Evolutionary conservation across 1,140 invertebrate species (phyloP).

Genomic region (Araneus ventricosus): DNA sequence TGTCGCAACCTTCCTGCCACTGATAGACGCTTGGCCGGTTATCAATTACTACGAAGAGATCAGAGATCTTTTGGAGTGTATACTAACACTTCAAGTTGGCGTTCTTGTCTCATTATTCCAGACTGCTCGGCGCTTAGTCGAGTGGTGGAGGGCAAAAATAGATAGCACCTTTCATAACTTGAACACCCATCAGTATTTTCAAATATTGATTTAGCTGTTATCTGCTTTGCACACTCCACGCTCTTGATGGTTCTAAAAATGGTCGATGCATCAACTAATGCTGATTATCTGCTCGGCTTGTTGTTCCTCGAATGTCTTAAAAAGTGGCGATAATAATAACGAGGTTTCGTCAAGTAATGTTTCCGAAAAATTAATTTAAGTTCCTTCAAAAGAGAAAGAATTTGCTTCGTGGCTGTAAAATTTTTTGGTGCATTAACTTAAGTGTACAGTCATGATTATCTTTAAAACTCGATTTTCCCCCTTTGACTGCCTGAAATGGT

Average conservation of each 20-base stretch:
- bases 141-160: background rate
- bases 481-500: no score
- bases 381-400: background rate
- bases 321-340: no score
- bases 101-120: constrained; percentile 2
- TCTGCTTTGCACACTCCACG: background rate
- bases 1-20: background rate
- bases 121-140: constrained; percentile 31
- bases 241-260: background rate
- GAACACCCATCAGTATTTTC: constrained; percentile 11
- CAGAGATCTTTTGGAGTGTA: background rate
- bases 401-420: no score
- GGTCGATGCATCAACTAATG: background rate
- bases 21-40: background rate
- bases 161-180: background rate
- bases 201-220: constrained; percentile 39
- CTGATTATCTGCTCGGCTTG: background rate
- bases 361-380: background rate
- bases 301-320: background rate
- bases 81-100: background rate
- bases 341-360: background rate
- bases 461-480: no score
- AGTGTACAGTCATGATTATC: no score
- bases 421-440: no score
- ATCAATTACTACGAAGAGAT: background rate